Percentiles rank a stretch among this genome's conserved stretches.
Evolutionary conservation across 53 echinoderm and acorn worm genomes (phyloP).

Genomic region (Astropecten irregularis): DNA sequence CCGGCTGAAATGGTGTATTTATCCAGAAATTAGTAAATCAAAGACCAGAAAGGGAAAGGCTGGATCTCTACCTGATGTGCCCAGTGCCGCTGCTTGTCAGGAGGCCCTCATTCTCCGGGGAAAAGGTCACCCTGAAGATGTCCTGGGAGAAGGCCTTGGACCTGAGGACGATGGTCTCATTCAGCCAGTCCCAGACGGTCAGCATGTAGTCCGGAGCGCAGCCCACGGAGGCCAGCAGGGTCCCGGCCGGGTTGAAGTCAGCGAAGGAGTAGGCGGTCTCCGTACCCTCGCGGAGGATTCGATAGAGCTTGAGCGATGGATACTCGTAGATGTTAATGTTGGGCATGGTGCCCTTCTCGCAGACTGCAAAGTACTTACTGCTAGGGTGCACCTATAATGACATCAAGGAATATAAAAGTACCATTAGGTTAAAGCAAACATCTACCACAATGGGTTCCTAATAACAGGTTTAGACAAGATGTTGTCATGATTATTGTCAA

Average conservation of each 20-base stretch:
- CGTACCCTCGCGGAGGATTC: conserved; percentile 83
- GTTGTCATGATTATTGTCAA: too few relatives aligned
- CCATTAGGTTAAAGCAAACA: too few relatives aligned
- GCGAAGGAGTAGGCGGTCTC: conserved; percentile 87
- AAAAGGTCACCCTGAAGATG: conserved; percentile 95
- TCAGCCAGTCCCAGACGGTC: conserved; percentile 94
- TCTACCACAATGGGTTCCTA: too few relatives aligned
- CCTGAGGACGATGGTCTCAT: conserved; percentile 84
- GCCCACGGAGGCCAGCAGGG: conserved; percentile 88
- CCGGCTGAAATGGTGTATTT: too few relatives aligned
- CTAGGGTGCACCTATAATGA: conserved; percentile 85
- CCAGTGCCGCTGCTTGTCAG: conserved; percentile 92
- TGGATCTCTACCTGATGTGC: conserved; percentile 97
- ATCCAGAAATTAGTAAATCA: too few relatives aligned
- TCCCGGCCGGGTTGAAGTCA: conserved; percentile 94
- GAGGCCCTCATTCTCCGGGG: conserved; percentile 94
- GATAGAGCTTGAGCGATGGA: conserved; percentile 87
- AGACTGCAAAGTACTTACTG: conserved; percentile 91
- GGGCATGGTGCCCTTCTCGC: conserved; percentile 89
- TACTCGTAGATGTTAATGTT: conserved; percentile 90
- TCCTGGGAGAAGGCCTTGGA: conserved; percentile 99
- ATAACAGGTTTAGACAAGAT: too few relatives aligned
- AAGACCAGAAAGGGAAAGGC: too few relatives aligned
- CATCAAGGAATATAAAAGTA: too few relatives aligned
- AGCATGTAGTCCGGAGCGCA: conserved; percentile 91